Evolutionary conservation across 2,888 invertebrate genomes (phyloP), one percentile per base, ranked within the genome.

Genomic region (Hofmannophila pseudospretella): DNA sequence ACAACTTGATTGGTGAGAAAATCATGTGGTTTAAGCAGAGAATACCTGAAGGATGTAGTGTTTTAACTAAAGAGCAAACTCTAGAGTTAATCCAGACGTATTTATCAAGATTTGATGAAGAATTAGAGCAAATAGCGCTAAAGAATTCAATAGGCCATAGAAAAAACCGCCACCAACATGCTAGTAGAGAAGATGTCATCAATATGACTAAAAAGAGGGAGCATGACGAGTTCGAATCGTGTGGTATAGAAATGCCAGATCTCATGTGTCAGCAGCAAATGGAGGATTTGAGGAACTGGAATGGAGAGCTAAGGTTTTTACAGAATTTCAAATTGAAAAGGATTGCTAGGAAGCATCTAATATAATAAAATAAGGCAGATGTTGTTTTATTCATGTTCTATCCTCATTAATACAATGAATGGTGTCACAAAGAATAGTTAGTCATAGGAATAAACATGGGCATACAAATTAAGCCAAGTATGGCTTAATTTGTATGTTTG

Each of bases 201-300:
- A 90, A 90, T 54, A 90, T 95, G 54, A 94, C 93, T 0, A 88
- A 92, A 46, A 91, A 94, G 56, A 89, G 89, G 34, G 96, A 96
- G 55, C 75, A 57, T 5, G 90, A 91, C 43, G 95, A 96, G 62
- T 96, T 92, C 61, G 86, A 91, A 41, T 90, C 90, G 0, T 93
- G 93, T 58, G 96, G 96, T 16, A 78, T 96, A 57, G 95, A 96
- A 88, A 89, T 94, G 55, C 93, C 94, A 1, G 91, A 94, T 68
- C 74, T 94, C 38, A 64, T 91, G 52, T 89, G 90, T 60, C 59
- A 69, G 2, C 72, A 81, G 16, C 91, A 93, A 59, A 85, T 92
- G 51, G 66, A 87, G 36, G 75, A 89, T 36, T 70, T 94, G 34
- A 88, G 69, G 49, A 85, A 84, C 12, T 93, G 93, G 93, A 89